These are phyloP conservation scores for Pterostichus madidus DNA, from an alignment of 2,888 invertebrate genomes.

Conservation along the genomic window DNA sequence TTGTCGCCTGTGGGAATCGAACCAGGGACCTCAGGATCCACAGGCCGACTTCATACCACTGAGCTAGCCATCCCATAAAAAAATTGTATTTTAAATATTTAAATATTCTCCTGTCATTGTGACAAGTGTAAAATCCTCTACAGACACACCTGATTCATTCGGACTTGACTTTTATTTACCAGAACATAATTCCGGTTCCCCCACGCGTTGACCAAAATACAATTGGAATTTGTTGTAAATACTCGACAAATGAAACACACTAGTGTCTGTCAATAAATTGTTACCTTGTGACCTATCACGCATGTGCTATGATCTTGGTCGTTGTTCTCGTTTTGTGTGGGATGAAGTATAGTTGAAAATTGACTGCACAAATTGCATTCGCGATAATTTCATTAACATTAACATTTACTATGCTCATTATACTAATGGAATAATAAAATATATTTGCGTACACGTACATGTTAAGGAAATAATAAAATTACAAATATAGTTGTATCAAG, in stretches of 20 bases:
- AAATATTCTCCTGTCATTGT: slow-evolving; percentile 8
- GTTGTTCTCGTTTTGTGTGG: not conserved
- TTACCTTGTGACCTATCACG: slow-evolving; percentile 6
- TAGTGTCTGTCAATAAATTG: not conserved
- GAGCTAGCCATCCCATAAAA: not conserved
- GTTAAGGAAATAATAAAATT: not conserved
- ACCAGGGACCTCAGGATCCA: too few species aligned
- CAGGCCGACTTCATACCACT: not conserved
- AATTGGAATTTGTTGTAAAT: slow-evolving; percentile 22
- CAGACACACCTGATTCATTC: slow-evolving; percentile 7
- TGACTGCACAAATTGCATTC: not conserved
- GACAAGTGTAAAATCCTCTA: slow-evolving; percentile 1
- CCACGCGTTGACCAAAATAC: slow-evolving; percentile 24
- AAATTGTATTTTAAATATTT: slow-evolving; percentile 10
- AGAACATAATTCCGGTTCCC: slow-evolving; percentile 10
- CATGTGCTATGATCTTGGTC: not conserved
- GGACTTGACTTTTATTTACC: not conserved
- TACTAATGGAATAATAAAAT: not conserved
- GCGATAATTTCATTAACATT: not conserved
- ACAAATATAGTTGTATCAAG: not conserved
- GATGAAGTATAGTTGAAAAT: not conserved
- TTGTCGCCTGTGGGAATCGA: too few species aligned
- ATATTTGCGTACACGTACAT: not conserved
- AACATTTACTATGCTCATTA: slow-evolving; percentile 5
- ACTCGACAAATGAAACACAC: not conserved